Base-by-base conservation (phyloP, 30 jellyfish, hydroid and myxozoan species). In the Chrysaora quinquecirrha region DNA sequence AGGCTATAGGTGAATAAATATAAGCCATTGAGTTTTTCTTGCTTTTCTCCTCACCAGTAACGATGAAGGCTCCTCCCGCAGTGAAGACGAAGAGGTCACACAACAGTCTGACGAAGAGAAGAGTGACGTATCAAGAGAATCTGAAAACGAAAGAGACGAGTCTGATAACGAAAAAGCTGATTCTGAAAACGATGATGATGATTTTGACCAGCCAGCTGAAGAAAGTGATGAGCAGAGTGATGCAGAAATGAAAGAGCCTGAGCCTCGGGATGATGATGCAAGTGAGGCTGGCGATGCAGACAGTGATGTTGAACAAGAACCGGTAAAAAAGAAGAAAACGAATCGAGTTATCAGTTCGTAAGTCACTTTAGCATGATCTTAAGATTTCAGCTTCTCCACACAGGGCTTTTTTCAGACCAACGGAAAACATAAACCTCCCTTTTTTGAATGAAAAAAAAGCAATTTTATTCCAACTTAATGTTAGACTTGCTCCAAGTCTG, bases 311-410 rank as follows among this genome's bases (percentile, higher is more conserved):
- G 89, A 74, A 34, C 33, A 9, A 23, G 92, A 82, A 24, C n/a
- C 48, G 19, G 19, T 38, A 3, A 80, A 82, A 56, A 82, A 69
- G 80, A 82, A 80, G 76, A 80, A 80, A 38, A 63, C 90, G 58
- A 80, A 60, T n/a, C 62, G 92, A 70, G 48, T 82, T 27, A 56
- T 82, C 1, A 82, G 85, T 52, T 82, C 92, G 92, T 82, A 58
- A 68, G 92, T 68, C 18, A 38, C 54, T 38, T 38, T 14, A 38
- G 14, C 54, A 38, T n/a, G n/a, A n/a, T n/a, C n/a, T n/a, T n/a
- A n/a, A n/a, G n/a, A n/a, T n/a, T n/a, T n/a, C n/a, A n/a, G n/a
- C n/a, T n/a, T n/a, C n/a, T n/a, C n/a, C n/a, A n/a, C n/a, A n/a
- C n/a, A n/a, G n/a, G n/a, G n/a, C n/a, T n/a, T n/a, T n/a, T n/a